These are phyloP conservation scores for Aphis craccivora DNA, from an alignment of 1,140 invertebrate species.

Conservation along the genomic window DNA sequence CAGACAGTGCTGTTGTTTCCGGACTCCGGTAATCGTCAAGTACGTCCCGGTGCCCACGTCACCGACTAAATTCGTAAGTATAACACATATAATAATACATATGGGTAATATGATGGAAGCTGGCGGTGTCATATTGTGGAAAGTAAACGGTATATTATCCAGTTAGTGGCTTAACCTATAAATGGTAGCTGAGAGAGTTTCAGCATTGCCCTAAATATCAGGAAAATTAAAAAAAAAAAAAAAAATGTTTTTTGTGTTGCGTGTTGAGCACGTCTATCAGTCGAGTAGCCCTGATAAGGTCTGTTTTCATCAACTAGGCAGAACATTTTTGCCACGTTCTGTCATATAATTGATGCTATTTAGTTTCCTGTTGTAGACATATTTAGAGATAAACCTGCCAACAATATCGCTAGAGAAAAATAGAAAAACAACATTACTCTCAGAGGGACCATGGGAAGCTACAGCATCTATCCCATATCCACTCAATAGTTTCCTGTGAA, in stretches of 20 bases:
- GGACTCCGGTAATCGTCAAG: slow-evolving; percentile 27
- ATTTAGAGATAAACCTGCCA: too few species aligned
- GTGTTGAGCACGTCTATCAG: neutral
- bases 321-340: neutral
- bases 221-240: neutral
- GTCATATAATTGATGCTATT: neutral
- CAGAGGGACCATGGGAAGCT: too few species aligned
- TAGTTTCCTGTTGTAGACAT: neutral
- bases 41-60: slow-evolving; percentile 51
- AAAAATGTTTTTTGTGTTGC: neutral
- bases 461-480: too few species aligned
- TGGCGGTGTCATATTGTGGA: neutral
- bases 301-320: neutral
- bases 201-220: neutral
- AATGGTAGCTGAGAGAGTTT: neutral
- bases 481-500: too few species aligned
- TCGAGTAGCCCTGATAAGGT: neutral
- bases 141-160: neutral
- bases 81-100: too few species aligned
- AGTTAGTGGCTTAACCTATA: neutral
- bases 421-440: too few species aligned
- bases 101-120: neutral
- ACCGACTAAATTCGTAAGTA: slow-evolving; percentile 45
- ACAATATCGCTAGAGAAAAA: too few species aligned
- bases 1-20: slow-evolving; percentile 48